Conservation (phyloP, 2,797 vertebrate species). For the Notoglanidium macrostoma region DNA sequence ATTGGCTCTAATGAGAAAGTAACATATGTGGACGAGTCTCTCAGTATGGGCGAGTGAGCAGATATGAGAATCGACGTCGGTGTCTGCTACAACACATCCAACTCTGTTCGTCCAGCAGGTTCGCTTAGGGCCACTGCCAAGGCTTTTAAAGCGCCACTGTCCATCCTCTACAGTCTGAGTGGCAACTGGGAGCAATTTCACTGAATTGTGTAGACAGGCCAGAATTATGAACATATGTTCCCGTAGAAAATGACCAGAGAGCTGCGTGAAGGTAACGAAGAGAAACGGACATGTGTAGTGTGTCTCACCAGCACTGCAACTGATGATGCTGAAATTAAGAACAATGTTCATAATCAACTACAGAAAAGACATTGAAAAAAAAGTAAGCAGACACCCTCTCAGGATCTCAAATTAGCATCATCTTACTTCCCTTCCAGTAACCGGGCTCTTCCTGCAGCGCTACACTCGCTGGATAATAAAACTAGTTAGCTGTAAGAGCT, state of each 20-base stretch:
- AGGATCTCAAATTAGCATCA: slow-evolving; percentile 70
- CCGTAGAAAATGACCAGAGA: slow-evolving; percentile 20
- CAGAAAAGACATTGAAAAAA: slow-evolving; percentile 48
- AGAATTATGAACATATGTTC: slow-evolving; percentile 21
- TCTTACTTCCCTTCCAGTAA: slow-evolving; percentile 73
- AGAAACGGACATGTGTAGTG: not conserved
- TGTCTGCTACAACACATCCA: slow-evolving; percentile 29
- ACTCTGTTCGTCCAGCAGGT: slow-evolving; percentile 16
- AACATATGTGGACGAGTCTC: slow-evolving; percentile 74
- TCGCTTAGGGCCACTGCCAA: slow-evolving; percentile 6
- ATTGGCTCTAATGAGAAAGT: slow-evolving; percentile 76
- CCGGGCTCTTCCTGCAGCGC: slow-evolving; percentile 47
- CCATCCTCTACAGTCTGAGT: slow-evolving; percentile 18
- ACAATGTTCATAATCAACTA: not conserved
- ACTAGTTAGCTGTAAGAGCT: slow-evolving; percentile 48
- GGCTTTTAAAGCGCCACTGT: slow-evolving; percentile 18
- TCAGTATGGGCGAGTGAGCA: slow-evolving; percentile 64
- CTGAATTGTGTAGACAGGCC: slow-evolving; percentile 22
- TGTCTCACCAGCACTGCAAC: not conserved
- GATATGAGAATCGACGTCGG: slow-evolving; percentile 18
- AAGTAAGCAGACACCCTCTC: slow-evolving; percentile 65
- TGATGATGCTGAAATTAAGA: not conserved
- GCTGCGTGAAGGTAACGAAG: not conserved
- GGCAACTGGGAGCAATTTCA: slow-evolving; percentile 35
- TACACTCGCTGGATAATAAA: slow-evolving; percentile 32